Evolutionary conservation across 2,113 vertebrate species (phyloP).

Genomic region (Dicaeum eximium): DNA sequence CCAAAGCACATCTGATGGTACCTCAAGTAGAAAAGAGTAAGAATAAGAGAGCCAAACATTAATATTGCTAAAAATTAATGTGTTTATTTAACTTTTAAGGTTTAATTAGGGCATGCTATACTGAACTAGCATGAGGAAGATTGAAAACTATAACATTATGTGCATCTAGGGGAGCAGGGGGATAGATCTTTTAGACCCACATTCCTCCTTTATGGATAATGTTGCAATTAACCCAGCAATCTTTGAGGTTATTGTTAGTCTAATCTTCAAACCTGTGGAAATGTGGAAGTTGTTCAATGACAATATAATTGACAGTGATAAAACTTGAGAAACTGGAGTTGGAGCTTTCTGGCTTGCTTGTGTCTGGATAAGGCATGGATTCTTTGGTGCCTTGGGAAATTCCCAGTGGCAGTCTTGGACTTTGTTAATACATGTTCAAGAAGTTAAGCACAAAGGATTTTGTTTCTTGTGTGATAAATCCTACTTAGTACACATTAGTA

Average conservation of each 20-base stretch:
- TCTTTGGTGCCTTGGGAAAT: slow-evolving; percentile 17
- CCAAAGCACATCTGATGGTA: neutral
- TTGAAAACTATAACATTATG: neutral
- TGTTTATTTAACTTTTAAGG: neutral
- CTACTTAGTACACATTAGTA: slow-evolving; percentile 28
- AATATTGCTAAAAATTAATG: neutral
- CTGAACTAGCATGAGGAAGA: neutral
- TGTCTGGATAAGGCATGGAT: neutral
- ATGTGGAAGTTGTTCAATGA: neutral
- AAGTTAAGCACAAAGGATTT: slow-evolving; percentile 22
- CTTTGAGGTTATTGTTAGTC: neutral
- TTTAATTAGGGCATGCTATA: neutral
- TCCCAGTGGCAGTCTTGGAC: neutral
- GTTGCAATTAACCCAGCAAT: neutral
- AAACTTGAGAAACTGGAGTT: neutral
- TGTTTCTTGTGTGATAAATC: slow-evolving; percentile 19
- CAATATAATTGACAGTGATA: neutral
- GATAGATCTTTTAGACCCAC: neutral
- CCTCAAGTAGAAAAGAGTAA: neutral
- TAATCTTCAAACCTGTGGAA: neutral
- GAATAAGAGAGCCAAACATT: neutral
- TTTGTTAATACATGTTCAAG: neutral
- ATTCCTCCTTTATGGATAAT: neutral
- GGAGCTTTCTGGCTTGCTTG: neutral
- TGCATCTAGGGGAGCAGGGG: neutral